Evolutionary conservation across 2,888 invertebrate species (phyloP), one percentile per base, ranked within the genome.

Genomic region (Laothoe populi): DNA sequence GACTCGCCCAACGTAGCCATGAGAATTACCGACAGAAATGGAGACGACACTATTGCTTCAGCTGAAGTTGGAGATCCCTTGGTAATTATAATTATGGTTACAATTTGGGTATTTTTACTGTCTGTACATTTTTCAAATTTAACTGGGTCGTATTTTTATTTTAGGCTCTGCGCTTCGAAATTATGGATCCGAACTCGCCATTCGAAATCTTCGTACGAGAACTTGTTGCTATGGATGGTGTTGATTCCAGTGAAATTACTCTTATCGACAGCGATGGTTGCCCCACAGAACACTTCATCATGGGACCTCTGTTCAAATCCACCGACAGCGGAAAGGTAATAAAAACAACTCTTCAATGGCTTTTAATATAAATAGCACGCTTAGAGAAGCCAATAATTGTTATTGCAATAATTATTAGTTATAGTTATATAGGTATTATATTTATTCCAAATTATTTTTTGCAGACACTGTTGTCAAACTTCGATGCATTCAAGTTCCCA

Each of bases 401-500:
- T 26, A n/a, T n/a, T n/a, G n/a, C n/a, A n/a, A n/a, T n/a, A n/a
- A n/a, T n/a, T n/a, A n/a, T n/a, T n/a, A n/a, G n/a, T n/a, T n/a
- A n/a, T n/a, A n/a, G n/a, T n/a, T n/a, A n/a, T n/a, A n/a, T n/a
- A n/a, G n/a, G n/a, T n/a, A n/a, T n/a, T n/a, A n/a, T n/a, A n/a
- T n/a, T n/a, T n/a, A n/a, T n/a, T 38, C 13, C 1, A 38, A 59
- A 19, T 64, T 65, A 64, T 73, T 71, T 81, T 83, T 88, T 90
- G 57, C 94, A 97, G 96, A 95, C 97, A 74, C 93, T 98, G 66
- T 92, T 98, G 66, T 98, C 98, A 60, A 96, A 97, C 90, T 98
- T 98, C 91, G 98, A 98, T 86, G 98, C 98, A 42, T 98, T 98
- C 95, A 98, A 98, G 88, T 98, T 98, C 94, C 98, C 98, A 48